phyloP scores from a whole-genome alignment of 2,113 vertebrate species.

The Pterocles burchelli region DNA sequence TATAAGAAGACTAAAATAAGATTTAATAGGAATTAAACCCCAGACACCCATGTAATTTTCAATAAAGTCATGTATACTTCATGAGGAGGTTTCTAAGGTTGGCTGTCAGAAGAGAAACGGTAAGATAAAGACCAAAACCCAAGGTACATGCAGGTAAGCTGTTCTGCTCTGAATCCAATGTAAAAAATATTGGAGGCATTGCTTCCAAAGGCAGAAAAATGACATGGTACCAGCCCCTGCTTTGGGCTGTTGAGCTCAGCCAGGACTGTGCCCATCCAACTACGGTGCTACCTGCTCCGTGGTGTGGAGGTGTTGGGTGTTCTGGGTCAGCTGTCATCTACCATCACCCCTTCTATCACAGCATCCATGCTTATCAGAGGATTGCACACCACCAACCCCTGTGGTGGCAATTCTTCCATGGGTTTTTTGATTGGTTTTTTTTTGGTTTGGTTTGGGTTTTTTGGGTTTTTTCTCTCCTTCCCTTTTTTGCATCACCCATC shows the following conservation, averaged over 20 bases:
- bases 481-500: background rate
- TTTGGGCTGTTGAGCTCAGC: background rate
- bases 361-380: background rate
- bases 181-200: background rate
- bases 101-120: background rate
- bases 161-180: background rate
- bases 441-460: background rate
- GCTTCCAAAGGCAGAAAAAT: background rate
- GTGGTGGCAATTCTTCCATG: background rate
- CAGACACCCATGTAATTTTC: conserved; percentile 11
- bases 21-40: conserved; percentile 42
- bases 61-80: background rate
- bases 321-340: background rate
- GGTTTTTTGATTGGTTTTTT: background rate
- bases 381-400: background rate
- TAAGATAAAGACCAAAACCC: background rate
- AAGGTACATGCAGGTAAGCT: background rate
- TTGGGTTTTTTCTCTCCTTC: background rate
- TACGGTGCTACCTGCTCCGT: background rate
- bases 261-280: background rate
- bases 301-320: background rate
- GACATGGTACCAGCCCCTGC: background rate
- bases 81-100: background rate
- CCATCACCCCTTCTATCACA: background rate
- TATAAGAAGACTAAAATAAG: conserved; percentile 13